Base-by-base conservation (phyloP, 2,113 vertebrate species). In the Machaerirhynchus nigripectus region DNA sequence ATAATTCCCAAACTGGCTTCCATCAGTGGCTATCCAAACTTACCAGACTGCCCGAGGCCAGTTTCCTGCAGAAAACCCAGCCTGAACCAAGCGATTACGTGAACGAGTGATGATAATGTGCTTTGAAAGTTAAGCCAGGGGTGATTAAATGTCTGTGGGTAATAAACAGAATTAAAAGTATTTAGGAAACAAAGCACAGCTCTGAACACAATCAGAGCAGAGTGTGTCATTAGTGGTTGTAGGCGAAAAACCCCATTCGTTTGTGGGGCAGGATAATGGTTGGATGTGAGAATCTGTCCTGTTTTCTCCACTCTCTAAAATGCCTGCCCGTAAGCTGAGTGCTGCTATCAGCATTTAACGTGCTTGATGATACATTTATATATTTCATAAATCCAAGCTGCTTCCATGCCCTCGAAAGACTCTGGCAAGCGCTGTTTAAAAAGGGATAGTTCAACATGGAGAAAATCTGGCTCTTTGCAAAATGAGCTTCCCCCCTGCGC, bases 51-150 rank as follows among this genome's bases (percentile, higher is more conserved):
- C 96, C 95, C 0, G 63, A 75, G 96, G 97, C 81, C 69, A 96
- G 82, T 95, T 97, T 96, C 93, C 96, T 94, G 81, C 93, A 94
- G 96, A 93, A 97, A 96, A 93, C 52, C 40, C 84, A 49, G 64
- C 14, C 77, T 91, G 90, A 96, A 96, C 76, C 90, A 81, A 87
- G 61, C 3, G 23, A 97, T 94, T 91, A 93, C 94, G 40, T 80
- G 90, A 92, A 23, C 52, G 1, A 95, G 57, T 94, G 96, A 97
- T 46, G 87, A 75, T 97, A 93, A 97, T 95, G 67, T 88, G 74
- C 92, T 97, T 90, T 97, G 97, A 97, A 97, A 97, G 91, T 96
- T 95, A 96, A 97, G 87, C 90, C 90, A 74, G 90, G 82, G 82
- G 64, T 95, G 84, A 96, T 96, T 96, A 96, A 95, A 95, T 89